These are phyloP conservation scores for Bradysia coprophila DNA, from an alignment of 1,140 invertebrate genomes.

Conservation along the genomic window DNA sequence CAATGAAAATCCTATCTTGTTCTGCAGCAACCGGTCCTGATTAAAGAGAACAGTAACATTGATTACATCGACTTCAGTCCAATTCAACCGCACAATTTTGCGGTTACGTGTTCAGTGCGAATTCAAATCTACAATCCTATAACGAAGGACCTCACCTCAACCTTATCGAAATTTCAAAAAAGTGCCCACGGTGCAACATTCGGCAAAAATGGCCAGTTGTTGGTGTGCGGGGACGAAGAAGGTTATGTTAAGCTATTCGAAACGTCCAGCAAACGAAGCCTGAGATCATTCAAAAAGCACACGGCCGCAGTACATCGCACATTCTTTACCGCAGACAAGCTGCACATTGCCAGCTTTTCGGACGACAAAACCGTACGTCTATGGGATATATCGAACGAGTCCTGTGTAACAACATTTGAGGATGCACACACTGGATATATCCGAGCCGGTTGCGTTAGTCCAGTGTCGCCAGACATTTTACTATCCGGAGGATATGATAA, in stretches of 20 bases:
- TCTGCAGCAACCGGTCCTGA: constrained; percentile 60
- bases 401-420: constrained; percentile 38
- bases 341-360: constrained; percentile 72
- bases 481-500: constrained; percentile 90
- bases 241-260: constrained; percentile 77
- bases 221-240: constrained; percentile 80
- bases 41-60: constrained; percentile 84
- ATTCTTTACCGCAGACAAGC: constrained; percentile 60
- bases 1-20: constrained; percentile 1
- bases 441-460: constrained; percentile 59
- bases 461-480: constrained; percentile 52
- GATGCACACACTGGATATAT: constrained; percentile 68
- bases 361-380: constrained; percentile 80
- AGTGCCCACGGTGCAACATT: constrained; percentile 73
- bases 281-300: constrained; percentile 41
- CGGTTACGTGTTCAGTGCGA: constrained; percentile 74
- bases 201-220: constrained; percentile 63
- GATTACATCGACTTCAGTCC: constrained; percentile 83
- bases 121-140: constrained; percentile 85
- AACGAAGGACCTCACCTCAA: constrained; percentile 66
- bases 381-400: constrained; percentile 81
- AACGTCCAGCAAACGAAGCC: constrained; percentile 52
- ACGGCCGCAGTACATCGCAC: constrained; percentile 54
- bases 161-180: constrained; percentile 71
- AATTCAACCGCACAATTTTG: constrained; percentile 70